Percentiles rank a stretch among this genome's conserved stretches.
These are phyloP conservation scores for Julus scanicus DNA, from an alignment of 2,888 invertebrate genomes.

Conservation along the genomic window DNA sequence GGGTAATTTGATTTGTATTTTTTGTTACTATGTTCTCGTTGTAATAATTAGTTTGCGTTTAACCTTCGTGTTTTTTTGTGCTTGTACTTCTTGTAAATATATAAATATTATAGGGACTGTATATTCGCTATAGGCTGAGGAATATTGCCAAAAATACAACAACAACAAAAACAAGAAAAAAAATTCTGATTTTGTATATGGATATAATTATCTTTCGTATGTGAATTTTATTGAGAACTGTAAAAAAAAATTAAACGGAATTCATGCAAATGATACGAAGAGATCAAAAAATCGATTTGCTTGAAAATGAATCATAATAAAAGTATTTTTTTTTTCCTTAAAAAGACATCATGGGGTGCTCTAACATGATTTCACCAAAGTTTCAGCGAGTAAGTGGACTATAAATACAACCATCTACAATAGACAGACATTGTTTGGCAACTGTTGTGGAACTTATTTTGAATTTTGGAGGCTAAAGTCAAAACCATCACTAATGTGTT, in stretches of 20 bases:
- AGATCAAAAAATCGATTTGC: slow-evolving; percentile 10
- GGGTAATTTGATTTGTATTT: slow-evolving; percentile 32
- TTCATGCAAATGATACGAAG: slow-evolving; percentile 11
- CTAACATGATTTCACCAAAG: not conserved
- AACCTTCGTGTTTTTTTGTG: slow-evolving; percentile 18
- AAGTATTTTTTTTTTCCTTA: slow-evolving; percentile 9
- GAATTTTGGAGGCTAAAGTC: too few relatives aligned
- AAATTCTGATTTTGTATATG: slow-evolving; percentile 43
- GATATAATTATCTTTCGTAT: slow-evolving; percentile 43
- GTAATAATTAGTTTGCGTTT: slow-evolving; percentile 36
- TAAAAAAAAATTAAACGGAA: slow-evolving; percentile 35
- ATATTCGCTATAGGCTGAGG: slow-evolving; percentile 31
- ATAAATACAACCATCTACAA: too few relatives aligned
- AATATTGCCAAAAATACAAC: slow-evolving; percentile 17
- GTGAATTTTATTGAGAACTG: slow-evolving; percentile 36
- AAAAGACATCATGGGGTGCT: not conserved
- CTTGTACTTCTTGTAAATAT: slow-evolving; percentile 44
- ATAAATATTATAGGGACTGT: slow-evolving; percentile 39
- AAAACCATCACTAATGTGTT: too few relatives aligned
- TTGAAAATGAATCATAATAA: slow-evolving; percentile 36
- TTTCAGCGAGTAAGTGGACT: not conserved
- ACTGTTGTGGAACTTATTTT: too few relatives aligned
- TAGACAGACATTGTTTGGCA: too few relatives aligned
- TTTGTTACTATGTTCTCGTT: slow-evolving; percentile 19
- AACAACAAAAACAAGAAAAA: not conserved